Base-by-base conservation (phyloP, 1,140 invertebrate species). In the Phenacoccus solenopsis region DNA sequence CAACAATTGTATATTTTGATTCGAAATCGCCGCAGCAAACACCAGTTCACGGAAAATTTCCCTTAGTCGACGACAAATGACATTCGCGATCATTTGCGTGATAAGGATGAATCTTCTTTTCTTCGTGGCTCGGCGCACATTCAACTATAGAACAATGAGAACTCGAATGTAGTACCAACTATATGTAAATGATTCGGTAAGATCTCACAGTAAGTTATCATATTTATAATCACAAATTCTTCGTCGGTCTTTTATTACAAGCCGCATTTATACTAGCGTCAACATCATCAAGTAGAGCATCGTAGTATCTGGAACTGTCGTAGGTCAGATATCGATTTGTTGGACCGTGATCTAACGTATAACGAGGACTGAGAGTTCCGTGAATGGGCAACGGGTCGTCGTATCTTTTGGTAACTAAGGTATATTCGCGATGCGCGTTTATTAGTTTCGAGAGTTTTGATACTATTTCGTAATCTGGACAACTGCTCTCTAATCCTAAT, bases 381-480 rank as follows among this genome's bases (percentile, higher is more conserved):
- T 4, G 7, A 5, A 35, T 12, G 10, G 69, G 59, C 7, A 76
- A 24, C 5, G 75, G 75, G 28, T 76, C 74, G 30, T 75, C 72
- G 61, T 77, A 89, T 72, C 87, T 80, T 9, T 87, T 78, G 0
- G 88, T 89, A 0, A 90, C 83, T 73, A 88, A 80, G 1, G 88
- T 88, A 76, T 89, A 90, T 77, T 90, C 88, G 68, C 88, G 84
- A 78, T 90, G 87, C 0, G 88, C 88, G 72, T 88, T 85, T 9
- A 89, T 85, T 71, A 90, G 79, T 79, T 90, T 90, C 75, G 89
- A 87, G 5, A 90, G 80, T 16, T 86, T 83, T 1, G 86, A 85
- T 61, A 90, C 85, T 72, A 90, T 83, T 77, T 90, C 89, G 77
- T 89, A 89, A 78, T 90, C 88, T 0, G 88, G 84, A 68, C 87